These are phyloP conservation scores for Rhinolophus sinicus DNA, from an alignment of 2,113 vertebrate genomes.

Conservation along the genomic window DNA sequence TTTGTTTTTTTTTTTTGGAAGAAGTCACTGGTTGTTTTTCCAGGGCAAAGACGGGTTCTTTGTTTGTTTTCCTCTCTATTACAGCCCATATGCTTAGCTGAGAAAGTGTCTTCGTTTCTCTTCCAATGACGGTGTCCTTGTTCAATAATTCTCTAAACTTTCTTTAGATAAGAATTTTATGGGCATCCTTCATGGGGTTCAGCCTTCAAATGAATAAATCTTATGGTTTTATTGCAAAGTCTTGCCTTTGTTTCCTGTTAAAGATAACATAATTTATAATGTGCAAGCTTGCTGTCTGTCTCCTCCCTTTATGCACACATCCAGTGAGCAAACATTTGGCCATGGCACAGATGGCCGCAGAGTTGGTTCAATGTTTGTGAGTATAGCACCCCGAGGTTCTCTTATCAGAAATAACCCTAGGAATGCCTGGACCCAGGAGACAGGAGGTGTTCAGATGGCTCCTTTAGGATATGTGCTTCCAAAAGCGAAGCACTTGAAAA, in stretches of 20 bases:
- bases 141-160: neutral
- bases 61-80: neutral
- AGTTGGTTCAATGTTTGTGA: neutral
- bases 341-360: slow-evolving; percentile 41
- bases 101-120: neutral
- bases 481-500: neutral
- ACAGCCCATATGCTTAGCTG: neutral
- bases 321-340: slow-evolving; percentile 27
- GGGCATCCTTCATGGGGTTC: neutral
- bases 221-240: slow-evolving; percentile 47
- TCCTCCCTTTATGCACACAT: slow-evolving; percentile 34
- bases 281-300: neutral
- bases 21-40: neutral
- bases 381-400: neutral
- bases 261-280: neutral
- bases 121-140: neutral
- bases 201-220: neutral
- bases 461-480: neutral
- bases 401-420: neutral
- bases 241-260: neutral
- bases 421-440: neutral
- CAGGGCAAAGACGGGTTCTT: neutral
- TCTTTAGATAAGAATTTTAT: slow-evolving; percentile 67
- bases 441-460: neutral
- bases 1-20: neutral